A percentile compares a stretch with the other conserved stretches of the same genome.
These are phyloP conservation scores for Nesoenas mayeri DNA, from an alignment of 2,113 vertebrate genomes.

Conservation along the genomic window DNA sequence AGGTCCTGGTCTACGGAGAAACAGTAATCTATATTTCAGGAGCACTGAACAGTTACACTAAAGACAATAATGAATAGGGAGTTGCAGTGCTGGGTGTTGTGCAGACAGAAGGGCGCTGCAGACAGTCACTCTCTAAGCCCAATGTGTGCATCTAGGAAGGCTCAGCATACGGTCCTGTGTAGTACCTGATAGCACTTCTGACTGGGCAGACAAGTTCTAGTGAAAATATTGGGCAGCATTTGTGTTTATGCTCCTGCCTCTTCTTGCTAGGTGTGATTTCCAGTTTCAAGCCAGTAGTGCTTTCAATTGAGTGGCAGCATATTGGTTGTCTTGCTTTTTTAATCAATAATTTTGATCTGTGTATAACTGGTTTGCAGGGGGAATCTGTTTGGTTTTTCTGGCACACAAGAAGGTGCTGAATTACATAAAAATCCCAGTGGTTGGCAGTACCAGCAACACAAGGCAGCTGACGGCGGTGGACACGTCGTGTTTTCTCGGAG, in stretches of 20 bases:
- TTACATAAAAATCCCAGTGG: conserved; percentile 25
- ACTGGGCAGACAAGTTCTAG: not conserved
- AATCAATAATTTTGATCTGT: not conserved
- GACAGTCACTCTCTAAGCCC: not conserved
- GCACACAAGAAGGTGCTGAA: conserved; percentile 44
- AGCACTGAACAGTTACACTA: not conserved
- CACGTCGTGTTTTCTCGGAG: not conserved
- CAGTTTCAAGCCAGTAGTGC: not conserved
- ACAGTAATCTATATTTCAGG: not conserved
- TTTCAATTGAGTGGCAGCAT: not conserved
- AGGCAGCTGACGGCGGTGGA: conserved; percentile 47
- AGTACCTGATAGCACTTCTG: not conserved
- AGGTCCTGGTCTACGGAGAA: not conserved
- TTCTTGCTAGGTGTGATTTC: not conserved
- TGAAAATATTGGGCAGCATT: not conserved
- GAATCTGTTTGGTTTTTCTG: conserved; percentile 73
- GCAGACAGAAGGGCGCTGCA: not conserved
- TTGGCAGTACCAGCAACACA: conserved; percentile 31
- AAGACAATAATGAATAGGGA: not conserved
- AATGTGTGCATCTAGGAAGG: not conserved
- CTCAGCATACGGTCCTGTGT: not conserved
- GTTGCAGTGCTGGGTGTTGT: not conserved
- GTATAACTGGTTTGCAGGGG: conserved; percentile 73
- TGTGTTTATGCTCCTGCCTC: not conserved
- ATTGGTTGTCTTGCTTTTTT: not conserved